Base-by-base conservation (phyloP, 2,113 vertebrate species). In the Archilochus colubris region DNA sequence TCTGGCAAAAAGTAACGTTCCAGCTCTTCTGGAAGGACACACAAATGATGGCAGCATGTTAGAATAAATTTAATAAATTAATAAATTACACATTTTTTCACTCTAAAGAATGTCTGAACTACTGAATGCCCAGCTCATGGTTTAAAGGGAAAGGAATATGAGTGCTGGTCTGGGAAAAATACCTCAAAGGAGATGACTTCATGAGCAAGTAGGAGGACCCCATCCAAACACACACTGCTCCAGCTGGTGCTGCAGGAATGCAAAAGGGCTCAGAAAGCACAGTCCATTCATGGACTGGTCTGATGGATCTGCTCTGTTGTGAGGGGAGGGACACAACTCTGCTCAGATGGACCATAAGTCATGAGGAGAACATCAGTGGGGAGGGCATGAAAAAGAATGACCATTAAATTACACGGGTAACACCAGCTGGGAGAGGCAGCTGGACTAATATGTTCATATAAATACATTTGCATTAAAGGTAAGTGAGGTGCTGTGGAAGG, bases 291-390 rank as follows among this genome's bases (percentile, higher is more conserved):
- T 3, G 23, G 40, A 21, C 14, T 46, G 22, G 3, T 67, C 43
- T 55, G 72, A 31, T 53, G 53, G 50, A 66, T 46, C 6, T 78
- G 40, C 12, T 27, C 23, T 57, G 31, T 22, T n/a, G 17, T 6
- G 8, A 9, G 14, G 23, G 33, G 5, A 40, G 40, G 40, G 40
- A 40, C 40, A 67, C 16, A 72, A 74, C 20, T 6, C 8, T 28
- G 28, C 13, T 55, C 19, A 30, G 55, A 6, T 0, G 77, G 36
- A 68, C 7, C 0, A 0, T 57, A 72, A 53, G 4, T 12, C 54
- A 24, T 7, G 11, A 80, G 30, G n/a, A 86, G 3, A 58, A 44
- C 27, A 44, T 16, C 18, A 73, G 12, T 14, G 33, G 27, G 23
- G 53, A 86, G 15, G 12, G 36, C 46, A 73, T 54, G 63, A 59